Evolutionary conservation across 2,888 invertebrate species (phyloP).

Genomic region (Galerucella pusilla): DNA sequence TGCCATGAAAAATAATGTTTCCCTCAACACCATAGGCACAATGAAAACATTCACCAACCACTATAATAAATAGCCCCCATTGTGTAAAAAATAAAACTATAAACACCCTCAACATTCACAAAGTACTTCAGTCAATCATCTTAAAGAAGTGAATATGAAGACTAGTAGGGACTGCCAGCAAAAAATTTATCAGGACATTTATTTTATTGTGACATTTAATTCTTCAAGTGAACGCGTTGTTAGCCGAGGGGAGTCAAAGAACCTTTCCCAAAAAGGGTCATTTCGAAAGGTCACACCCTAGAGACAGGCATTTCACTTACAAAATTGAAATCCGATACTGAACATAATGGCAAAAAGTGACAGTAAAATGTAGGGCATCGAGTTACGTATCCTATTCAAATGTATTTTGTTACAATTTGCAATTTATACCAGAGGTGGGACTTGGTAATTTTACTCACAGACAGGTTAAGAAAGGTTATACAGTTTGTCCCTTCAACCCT

Average conservation of each 20-base stretch:
- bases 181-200: conserved; percentile 33
- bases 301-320: conserved; percentile 40
- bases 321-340: conserved; percentile 44
- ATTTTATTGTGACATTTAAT: conserved; percentile 38
- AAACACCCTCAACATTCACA: conserved; percentile 3
- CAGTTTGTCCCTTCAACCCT: no score
- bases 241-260: conserved; percentile 12
- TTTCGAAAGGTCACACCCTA: conserved; percentile 37
- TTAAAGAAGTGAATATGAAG: neutral
- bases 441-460: neutral
- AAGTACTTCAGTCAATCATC: neutral
- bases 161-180: neutral
- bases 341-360: conserved; percentile 40
- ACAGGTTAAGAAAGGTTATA: neutral
- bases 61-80: neutral
- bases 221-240: conserved; percentile 22
- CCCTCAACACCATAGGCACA: neutral
- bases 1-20: neutral
- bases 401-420: conserved; percentile 26
- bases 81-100: neutral
- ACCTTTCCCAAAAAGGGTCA: conserved; percentile 33
- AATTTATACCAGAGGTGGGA: conserved; percentile 2
- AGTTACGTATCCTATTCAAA: conserved; percentile 23
- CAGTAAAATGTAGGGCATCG: conserved; percentile 26
- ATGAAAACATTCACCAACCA: neutral